Evolutionary conservation across 2,797 vertebrate genomes (phyloP).

Genomic region (Pygocentrus nattereri): DNA sequence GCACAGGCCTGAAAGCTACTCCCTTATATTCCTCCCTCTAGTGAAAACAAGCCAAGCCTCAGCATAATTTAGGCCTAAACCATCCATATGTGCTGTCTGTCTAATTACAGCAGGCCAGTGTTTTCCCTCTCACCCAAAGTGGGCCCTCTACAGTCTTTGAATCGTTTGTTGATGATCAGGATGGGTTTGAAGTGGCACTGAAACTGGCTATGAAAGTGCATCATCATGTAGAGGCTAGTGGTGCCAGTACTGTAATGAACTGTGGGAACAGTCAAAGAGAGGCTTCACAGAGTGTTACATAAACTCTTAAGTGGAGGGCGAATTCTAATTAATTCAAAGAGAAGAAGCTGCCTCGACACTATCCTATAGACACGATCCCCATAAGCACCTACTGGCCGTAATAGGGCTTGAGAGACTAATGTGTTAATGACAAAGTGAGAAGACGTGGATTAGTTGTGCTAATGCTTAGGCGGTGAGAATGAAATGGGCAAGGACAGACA

Average conservation of each 20-base stretch:
- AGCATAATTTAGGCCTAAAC: neutral
- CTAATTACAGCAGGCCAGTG: neutral
- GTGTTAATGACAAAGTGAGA: neutral
- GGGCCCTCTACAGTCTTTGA: neutral
- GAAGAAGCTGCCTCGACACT: conserved; percentile 14
- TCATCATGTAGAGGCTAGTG: conserved; percentile 2
- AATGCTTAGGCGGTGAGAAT: neutral
- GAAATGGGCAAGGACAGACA: neutral
- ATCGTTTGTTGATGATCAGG: conserved; percentile 2
- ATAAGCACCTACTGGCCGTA: no score
- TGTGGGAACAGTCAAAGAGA: conserved; percentile 28
- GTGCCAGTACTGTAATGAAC: conserved; percentile 30
- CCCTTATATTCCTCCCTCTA: neutral
- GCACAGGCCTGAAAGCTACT: neutral
- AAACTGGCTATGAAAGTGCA: neutral
- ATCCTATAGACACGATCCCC: neutral
- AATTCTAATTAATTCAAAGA: conserved; percentile 30
- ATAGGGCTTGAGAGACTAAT: neutral
- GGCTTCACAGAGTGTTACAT: conserved; percentile 39
- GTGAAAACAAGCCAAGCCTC: neutral
- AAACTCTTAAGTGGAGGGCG: conserved; percentile 37
- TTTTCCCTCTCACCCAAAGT: conserved; percentile 17
- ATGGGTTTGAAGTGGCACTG: neutral
- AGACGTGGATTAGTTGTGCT: neutral
- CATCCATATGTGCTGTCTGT: neutral